Evolutionary conservation across 2,797 vertebrate genomes (phyloP), one percentile per base, ranked within the genome.

Genomic region (Takifugu ocellatus): DNA sequence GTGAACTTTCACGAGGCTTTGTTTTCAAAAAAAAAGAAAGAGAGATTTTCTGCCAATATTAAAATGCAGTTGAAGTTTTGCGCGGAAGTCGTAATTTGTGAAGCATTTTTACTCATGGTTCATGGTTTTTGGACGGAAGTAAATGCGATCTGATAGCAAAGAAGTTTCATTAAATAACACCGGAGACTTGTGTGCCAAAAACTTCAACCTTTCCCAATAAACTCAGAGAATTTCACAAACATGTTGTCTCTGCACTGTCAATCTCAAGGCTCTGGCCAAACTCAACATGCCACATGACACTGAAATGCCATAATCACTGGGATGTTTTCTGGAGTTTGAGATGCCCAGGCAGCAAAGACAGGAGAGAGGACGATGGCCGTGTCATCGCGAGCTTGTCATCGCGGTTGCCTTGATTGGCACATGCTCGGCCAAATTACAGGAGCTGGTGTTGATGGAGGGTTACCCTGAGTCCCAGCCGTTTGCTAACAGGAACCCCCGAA

Each of bases 271-370:
- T 74, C 21, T 33, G 55, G 70, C 74, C 70, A 79, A 85, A 84
- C 78, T 68, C 71, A 82, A 85, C 82, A 51, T 84, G 86, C 84
- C 83, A 82, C 69, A 79, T 89, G 88, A 87, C 87, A 87, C 79
- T 81, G 75, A 88, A 87, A 87, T 69, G 86, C 86, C 87, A 83
- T 86, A 83, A 87, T 82, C 84, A 79, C 74, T 79, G 85, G 70
- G 74, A 79, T 78, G 77, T 87, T 81, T 78, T 72, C 77, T 48
- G 59, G 81, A 29, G 27, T 82, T 83, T 84, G 81, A 90, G 78
- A 84, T 26, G 78, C 84, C 80, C 71, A 72, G 82, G 84, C 83
- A 77, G 79, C 68, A 54, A 68, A 63, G 73, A 79, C 72, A 77
- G 67, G 59, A 68, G 70, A 79, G 77, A 59, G 63, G 70, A 82